A percentile compares a stretch with the other conserved stretches of the same genome.
Evolutionary conservation across 2,797 vertebrate genomes (phyloP).

Genomic region (Neosilurus mollespiculum): DNA sequence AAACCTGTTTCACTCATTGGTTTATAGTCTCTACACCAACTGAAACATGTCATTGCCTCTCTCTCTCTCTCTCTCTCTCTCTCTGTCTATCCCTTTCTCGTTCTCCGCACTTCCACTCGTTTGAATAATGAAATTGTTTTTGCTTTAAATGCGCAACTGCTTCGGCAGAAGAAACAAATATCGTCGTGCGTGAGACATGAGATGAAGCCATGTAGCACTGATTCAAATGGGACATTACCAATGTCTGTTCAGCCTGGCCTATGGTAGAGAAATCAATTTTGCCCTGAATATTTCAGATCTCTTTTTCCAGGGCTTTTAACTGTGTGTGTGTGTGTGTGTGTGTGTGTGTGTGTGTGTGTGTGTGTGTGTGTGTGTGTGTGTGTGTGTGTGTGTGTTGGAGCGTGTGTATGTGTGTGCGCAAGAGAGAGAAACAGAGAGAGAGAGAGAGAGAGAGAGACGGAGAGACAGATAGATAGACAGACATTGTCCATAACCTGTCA

Average conservation of each 20-base stretch:
- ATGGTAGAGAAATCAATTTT: conserved; percentile 58
- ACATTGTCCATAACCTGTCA: conserved; percentile 57
- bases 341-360: conserved; percentile 19
- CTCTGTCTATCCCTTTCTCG: not conserved
- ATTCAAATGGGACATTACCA: conserved; percentile 59
- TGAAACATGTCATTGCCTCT: conserved; percentile 12
- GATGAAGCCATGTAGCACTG: conserved; percentile 57
- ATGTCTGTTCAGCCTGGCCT: conserved; percentile 48
- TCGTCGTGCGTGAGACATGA: conserved; percentile 38
- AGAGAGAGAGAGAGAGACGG: not conserved
- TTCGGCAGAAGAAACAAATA: conserved; percentile 45
- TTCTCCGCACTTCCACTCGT: conserved; percentile 16
- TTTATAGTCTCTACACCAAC: conserved; percentile 28
- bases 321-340: conserved; percentile 11
- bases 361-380: conserved; percentile 17
- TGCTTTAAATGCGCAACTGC: conserved; percentile 31
- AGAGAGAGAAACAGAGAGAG: not conserved
- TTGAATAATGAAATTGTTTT: conserved; percentile 49
- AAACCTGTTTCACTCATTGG: conserved; percentile 47
- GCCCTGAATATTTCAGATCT: conserved; percentile 55
- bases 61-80: conserved; percentile 13
- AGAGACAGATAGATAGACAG: conserved; percentile 39
- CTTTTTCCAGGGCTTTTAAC: conserved; percentile 49
- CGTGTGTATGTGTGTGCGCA: not conserved
- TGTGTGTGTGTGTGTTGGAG: not conserved